These are phyloP conservation scores for Rhopalosiphum maidis DNA, from an alignment of 1,140 invertebrate species.

Conservation along the genomic window DNA sequence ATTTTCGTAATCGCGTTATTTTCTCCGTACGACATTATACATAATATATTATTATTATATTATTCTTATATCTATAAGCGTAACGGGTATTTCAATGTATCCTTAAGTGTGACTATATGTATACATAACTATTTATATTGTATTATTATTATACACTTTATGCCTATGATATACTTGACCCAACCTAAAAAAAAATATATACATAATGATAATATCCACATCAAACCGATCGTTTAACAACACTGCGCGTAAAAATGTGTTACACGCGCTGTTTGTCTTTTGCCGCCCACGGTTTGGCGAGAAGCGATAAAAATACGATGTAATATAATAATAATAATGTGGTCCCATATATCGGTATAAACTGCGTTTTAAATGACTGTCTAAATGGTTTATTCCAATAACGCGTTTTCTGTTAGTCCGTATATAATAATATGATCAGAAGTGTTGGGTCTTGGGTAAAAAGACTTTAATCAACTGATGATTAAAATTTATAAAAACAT, in stretches of 20 bases:
- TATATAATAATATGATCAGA: neutral
- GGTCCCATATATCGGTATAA: neutral
- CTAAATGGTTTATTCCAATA: neutral
- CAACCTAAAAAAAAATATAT: neutral
- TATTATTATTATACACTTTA: neutral
- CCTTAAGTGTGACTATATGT: neutral
- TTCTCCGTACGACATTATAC: neutral
- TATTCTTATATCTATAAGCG: neutral
- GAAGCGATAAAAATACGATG: slow-evolving; percentile 13
- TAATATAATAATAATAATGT: slow-evolving; percentile 10
- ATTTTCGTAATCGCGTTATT: neutral
- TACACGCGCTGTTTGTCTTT: slow-evolving; percentile 10
- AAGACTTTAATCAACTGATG: neutral
- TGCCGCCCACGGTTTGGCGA: neutral
- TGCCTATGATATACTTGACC: neutral
- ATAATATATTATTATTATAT: neutral
- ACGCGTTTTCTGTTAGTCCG: too few species aligned
- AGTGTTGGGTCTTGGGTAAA: neutral
- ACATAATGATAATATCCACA: neutral
- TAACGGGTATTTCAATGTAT: neutral
- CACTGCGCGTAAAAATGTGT: neutral
- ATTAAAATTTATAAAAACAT: neutral
- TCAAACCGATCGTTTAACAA: neutral
- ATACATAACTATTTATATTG: neutral
- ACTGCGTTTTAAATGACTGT: neutral